A percentile compares a stretch with the other conserved stretches of the same genome.
Evolutionary conservation across 2,113 vertebrate species (phyloP).

Genomic region (Hepsetus odoe): DNA sequence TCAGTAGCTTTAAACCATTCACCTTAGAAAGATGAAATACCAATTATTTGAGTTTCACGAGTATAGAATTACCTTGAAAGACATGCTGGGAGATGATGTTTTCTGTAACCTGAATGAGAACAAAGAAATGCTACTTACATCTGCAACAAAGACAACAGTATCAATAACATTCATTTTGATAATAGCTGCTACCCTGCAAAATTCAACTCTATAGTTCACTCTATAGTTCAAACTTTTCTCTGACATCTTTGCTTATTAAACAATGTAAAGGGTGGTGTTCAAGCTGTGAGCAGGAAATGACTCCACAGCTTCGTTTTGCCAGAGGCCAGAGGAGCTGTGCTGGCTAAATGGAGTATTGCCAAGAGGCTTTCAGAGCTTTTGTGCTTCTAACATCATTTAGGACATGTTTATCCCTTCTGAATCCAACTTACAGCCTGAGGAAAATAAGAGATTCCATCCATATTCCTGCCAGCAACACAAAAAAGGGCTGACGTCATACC

Average conservation of each 20-base stretch:
- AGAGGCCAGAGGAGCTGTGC: constrained; percentile 1
- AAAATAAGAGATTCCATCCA: constrained; percentile 31
- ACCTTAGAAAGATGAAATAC: background rate
- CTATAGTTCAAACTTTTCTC: background rate
- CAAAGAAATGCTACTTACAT: constrained; percentile 10
- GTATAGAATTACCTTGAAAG: constrained; percentile 62
- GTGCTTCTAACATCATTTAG: constrained; percentile 26
- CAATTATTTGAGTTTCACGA: background rate
- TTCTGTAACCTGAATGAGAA: constrained; percentile 67
- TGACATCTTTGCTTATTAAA: background rate
- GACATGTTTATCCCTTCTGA: constrained; percentile 13
- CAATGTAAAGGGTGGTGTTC: background rate
- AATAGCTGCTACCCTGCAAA: background rate
- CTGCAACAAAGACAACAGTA: background rate
- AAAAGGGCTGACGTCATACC: constrained; percentile 15
- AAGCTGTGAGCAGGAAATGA: constrained; percentile 18
- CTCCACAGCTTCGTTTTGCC: background rate
- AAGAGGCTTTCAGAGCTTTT: constrained; percentile 6
- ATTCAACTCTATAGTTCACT: background rate
- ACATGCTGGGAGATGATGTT: constrained; percentile 59
- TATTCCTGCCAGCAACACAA: constrained; percentile 33
- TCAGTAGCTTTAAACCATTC: no score
- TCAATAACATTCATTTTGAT: background rate
- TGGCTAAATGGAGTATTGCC: constrained; percentile 1
- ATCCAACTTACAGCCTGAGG: background rate